Base-by-base conservation (phyloP, 2,797 vertebrate species). In the Sciurus carolinensis region DNA sequence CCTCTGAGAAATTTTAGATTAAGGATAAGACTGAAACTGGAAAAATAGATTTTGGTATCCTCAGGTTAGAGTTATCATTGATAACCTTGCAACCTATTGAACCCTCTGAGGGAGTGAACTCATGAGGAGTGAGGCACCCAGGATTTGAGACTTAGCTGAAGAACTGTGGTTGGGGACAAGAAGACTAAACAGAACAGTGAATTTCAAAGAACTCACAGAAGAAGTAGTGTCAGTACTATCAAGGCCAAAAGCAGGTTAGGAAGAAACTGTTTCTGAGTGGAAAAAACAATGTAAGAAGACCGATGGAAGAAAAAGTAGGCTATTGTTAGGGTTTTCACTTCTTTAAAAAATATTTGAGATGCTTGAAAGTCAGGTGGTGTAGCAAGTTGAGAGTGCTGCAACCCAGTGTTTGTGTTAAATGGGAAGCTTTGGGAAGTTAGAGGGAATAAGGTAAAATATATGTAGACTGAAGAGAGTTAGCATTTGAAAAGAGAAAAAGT, bases 301-400 rank as follows among this genome's bases (percentile, higher is more conserved):
- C 71, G 36, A n/a, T 44, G 33, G 73, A 62, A 79, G 44, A 26
- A 47, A 47, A 88, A 75, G 33, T 57, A 39, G 14, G 54, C 50
- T 79, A 17, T 71, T n/a, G 2, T 75, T 50, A 84, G 33, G 39
- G 3, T 71, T 75, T 73, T 64, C 2, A 62, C 73, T 83, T 57
- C 10, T 94, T 79, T 36, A 69, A 87, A 90, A 95, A 89, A 75
- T 64, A 24, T 62, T 93, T 71, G 44, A 80, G 39, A 64, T 44
- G 5, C 81, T 76, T 95, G 73, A 76, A 87, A 50, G n/a, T 89
- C 42, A 33, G 15, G 17, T 52, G 42, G 3, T 47, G 10, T 76
- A 7, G 20, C 57, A 89, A 86, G 57, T 39, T 69, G 33, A 85
- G 22, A 72, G 20, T 80, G n/a, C 80, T 83, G 36, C 83, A 94